Conservation (phyloP, 2,888 invertebrate species). For the Hydraecia micacea region DNA sequence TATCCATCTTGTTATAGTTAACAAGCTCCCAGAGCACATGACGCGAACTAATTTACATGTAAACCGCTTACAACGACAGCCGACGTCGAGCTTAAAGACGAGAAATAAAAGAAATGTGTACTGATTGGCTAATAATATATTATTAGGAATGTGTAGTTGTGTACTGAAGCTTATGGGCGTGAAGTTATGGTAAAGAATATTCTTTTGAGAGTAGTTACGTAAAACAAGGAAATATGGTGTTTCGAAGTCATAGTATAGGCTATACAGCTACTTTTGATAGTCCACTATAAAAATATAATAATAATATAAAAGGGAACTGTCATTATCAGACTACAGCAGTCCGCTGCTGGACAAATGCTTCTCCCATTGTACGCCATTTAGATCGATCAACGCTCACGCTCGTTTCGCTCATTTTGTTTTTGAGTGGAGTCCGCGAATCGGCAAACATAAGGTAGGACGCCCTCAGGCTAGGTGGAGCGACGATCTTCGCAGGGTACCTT, state of each 20-base stretch:
- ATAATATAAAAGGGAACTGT: not conserved
- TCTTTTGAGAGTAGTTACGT: not conserved
- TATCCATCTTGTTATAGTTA: slow-evolving; percentile 60
- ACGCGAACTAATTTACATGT: slow-evolving; percentile 65
- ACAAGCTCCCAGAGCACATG: slow-evolving; percentile 57
- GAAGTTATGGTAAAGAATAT: not conserved
- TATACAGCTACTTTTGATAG: not conserved
- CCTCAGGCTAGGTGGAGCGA: too few species aligned
- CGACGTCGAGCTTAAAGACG: slow-evolving; percentile 42
- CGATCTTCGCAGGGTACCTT: too few species aligned
- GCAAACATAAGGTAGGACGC: too few species aligned
- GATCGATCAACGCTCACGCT: too few species aligned
- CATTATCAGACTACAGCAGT: too few species aligned
- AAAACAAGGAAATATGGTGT: not conserved
- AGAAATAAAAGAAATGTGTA: slow-evolving; percentile 29
- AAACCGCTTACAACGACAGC: slow-evolving; percentile 65
- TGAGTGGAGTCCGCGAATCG: too few species aligned
- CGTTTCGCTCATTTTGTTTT: too few species aligned
- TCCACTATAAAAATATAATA: not conserved
- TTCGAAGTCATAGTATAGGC: not conserved
- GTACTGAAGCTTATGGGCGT: not conserved
- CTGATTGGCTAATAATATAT: slow-evolving; percentile 14
- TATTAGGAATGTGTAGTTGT: not conserved
- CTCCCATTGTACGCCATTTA: too few species aligned
- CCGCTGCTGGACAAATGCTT: too few species aligned